Evolutionary conservation across 1,140 invertebrate genomes (phyloP).

Genomic region (Cotesia glomerata): DNA sequence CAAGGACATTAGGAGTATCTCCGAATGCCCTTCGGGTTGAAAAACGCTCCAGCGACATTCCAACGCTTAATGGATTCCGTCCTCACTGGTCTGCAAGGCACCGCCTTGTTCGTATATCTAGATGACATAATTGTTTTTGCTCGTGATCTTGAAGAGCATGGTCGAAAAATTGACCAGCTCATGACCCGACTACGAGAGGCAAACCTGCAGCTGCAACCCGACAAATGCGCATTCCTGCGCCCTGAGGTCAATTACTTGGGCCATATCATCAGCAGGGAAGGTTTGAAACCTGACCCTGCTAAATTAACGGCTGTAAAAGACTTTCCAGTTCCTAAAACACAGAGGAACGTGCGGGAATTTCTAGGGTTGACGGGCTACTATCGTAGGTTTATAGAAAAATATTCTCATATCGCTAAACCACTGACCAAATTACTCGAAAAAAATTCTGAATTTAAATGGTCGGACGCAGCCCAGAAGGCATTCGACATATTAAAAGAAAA

Average conservation of each 20-base stretch:
- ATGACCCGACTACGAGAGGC: not conserved
- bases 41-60: constrained; percentile 1
- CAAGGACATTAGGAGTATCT: not conserved
- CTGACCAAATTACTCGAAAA: not conserved
- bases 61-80: not conserved
- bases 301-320: not conserved
- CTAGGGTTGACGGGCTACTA: not conserved
- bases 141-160: not conserved
- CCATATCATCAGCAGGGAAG: not conserved
- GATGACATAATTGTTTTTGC: constrained; percentile 6
- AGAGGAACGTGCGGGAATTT: not conserved
- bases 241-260: not conserved
- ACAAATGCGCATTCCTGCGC: constrained; percentile 4
- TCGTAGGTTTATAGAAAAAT: constrained; percentile 5
- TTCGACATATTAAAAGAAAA: not conserved
- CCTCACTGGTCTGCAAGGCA: not conserved
- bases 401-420: not conserved
- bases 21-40: constrained; percentile 1
- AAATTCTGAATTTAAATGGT: not conserved
- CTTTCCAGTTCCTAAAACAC: not conserved
- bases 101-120: not conserved
- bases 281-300: constrained; percentile 3
- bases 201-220: not conserved
- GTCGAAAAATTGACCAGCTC: not conserved
- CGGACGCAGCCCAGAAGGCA: not conserved